Evolutionary conservation across 2,797 vertebrate species (phyloP).

Genomic region (Vultur gryphus): DNA sequence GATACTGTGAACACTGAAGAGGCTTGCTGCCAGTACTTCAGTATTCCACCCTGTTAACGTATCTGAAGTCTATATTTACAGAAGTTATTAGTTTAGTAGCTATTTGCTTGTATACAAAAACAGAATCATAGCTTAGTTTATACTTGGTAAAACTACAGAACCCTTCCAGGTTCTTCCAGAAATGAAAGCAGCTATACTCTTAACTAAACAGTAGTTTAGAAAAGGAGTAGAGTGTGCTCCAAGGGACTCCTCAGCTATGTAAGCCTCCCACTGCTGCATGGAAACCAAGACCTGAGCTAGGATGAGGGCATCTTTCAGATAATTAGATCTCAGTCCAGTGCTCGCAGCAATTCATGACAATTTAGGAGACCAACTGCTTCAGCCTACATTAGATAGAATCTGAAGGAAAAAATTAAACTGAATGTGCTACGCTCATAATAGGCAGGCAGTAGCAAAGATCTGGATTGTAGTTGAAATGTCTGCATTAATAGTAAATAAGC

Average conservation of each 20-base stretch:
- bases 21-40: background rate
- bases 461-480: background rate
- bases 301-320: background rate
- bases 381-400: background rate
- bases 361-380: background rate
- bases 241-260: background rate
- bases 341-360: accelerated
- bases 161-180: background rate
- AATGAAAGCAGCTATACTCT: background rate
- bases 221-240: background rate
- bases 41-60: background rate
- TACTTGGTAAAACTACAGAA: background rate
- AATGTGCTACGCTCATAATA: background rate
- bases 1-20: background rate
- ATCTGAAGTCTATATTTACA: background rate
- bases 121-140: background rate
- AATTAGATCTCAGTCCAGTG: background rate
- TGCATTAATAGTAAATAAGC: background rate
- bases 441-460: background rate
- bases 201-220: background rate
- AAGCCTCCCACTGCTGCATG: background rate
- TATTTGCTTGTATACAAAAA: background rate
- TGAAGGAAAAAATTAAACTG: background rate
- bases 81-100: background rate
- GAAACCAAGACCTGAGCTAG: background rate